Percentiles rank a stretch among this genome's conserved stretches.
phyloP scores from a whole-genome alignment of 1,140 invertebrate species.

The Lutraria rhynchaena region DNA sequence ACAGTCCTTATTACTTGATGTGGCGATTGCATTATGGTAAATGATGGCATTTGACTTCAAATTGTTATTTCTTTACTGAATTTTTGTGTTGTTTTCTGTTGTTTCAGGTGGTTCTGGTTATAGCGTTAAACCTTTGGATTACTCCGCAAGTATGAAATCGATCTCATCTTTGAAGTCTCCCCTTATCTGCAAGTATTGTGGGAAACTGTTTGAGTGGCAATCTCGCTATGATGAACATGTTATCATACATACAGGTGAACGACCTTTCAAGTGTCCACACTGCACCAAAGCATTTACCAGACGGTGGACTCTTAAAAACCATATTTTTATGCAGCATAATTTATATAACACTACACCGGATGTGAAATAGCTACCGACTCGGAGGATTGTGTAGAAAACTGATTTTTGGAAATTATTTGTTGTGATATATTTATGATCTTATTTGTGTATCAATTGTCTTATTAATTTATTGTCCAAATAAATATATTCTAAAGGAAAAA shows the following conservation, averaged over 20 bases:
- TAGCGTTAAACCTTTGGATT: too few species aligned
- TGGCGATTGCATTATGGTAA: too few species aligned
- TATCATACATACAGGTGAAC: conserved; percentile 76
- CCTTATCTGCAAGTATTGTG: conserved; percentile 4
- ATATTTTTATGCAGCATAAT: conserved; percentile 85
- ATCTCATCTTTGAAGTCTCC: neutral
- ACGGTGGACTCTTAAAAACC: conserved; percentile 35
- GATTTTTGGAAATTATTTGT: neutral
- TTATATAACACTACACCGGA: neutral
- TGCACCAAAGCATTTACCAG: conserved; percentile 87
- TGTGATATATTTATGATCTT: neutral
- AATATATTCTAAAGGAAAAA: too few species aligned
- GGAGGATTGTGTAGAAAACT: neutral
- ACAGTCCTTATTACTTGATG: too few species aligned
- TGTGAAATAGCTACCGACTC: neutral
- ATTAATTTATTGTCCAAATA: neutral
- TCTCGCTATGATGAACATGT: conserved; percentile 45
- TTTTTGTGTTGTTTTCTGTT: too few species aligned
- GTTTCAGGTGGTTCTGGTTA: too few species aligned
- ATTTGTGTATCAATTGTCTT: neutral
- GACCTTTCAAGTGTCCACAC: conserved; percentile 85
- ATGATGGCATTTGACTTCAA: too few species aligned
- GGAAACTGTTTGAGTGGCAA: conserved; percentile 37
- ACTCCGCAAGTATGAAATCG: too few species aligned
- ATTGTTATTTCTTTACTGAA: too few species aligned